These are phyloP conservation scores for Premnoplex brunnescens DNA, from an alignment of 2,797 vertebrate species.

Conservation along the genomic window DNA sequence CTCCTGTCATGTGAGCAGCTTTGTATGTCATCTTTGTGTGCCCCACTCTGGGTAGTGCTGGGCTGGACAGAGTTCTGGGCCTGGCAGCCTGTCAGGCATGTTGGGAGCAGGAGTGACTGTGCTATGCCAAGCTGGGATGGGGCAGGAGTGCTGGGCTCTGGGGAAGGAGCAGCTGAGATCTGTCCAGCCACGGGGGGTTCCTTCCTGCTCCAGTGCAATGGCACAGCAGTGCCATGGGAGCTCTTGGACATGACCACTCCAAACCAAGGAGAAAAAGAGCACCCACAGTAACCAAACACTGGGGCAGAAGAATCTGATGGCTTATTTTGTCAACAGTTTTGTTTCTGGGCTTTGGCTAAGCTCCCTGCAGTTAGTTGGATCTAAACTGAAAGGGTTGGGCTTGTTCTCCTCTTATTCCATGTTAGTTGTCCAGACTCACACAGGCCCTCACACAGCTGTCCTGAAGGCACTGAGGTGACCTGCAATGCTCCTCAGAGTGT, in stretches of 20 bases:
- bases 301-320: neutral
- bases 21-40: neutral
- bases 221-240: neutral
- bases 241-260: neutral
- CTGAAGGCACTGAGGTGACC: accelerated
- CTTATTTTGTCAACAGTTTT: neutral
- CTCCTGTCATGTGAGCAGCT: accelerated
- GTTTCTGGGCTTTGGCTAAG: neutral
- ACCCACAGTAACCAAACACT: neutral
- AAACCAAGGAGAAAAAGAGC: neutral
- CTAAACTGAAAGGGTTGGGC: neutral
- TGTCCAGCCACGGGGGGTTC: neutral
- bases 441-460: accelerated
- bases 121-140: neutral
- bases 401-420: neutral
- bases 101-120: neutral
- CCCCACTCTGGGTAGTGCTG: accelerated
- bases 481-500: neutral
- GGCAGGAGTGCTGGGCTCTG: accelerated
- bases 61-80: neutral
- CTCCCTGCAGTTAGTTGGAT: neutral
- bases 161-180: neutral
- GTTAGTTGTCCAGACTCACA: neutral
- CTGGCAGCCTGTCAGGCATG: neutral
- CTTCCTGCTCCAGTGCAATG: neutral